phyloP scores from a whole-genome alignment of 1,140 invertebrate species.

The Lasioglossum albipes region DNA sequence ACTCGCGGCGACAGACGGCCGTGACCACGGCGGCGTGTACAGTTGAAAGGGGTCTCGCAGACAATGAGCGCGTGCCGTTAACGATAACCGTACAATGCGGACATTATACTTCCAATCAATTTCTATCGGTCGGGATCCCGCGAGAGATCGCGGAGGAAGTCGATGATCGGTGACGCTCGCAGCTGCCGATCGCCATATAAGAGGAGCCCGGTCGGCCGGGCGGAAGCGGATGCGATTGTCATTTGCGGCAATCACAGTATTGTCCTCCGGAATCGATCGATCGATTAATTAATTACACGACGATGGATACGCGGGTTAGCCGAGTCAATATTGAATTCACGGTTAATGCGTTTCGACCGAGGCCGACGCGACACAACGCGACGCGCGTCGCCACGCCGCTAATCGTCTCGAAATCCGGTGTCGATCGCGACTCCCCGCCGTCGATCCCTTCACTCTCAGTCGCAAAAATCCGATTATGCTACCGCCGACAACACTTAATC shows the following conservation, averaged over 20 bases:
- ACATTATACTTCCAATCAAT: conserved; percentile 50
- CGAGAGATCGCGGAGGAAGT: conserved; percentile 1
- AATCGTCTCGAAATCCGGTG: conserved; percentile 54
- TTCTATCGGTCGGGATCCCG: conserved; percentile 35
- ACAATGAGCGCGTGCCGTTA: background rate
- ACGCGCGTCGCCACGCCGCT: conserved; percentile 14
- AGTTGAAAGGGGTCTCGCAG: background rate
- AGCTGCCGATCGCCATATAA: conserved; percentile 21
- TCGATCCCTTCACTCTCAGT: no score
- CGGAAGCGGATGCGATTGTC: conserved; percentile 34
- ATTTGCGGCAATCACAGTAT: conserved; percentile 50
- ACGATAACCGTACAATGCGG: conserved; percentile 30
- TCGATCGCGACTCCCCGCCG: background rate
- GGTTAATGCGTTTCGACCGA: conserved; percentile 67
- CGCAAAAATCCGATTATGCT: no score
- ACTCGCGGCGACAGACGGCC: no score
- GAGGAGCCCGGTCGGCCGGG: background rate
- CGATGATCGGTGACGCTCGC: background rate
- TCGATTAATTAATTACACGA: conserved; percentile 75
- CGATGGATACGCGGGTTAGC: conserved; percentile 70
- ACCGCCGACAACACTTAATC: no score
- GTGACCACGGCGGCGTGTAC: no score
- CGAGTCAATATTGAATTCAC: conserved; percentile 75
- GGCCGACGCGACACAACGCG: background rate
- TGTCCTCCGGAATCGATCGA: conserved; percentile 50